A percentile compares a stretch with the other conserved stretches of the same genome.
phyloP scores from a whole-genome alignment of 2,888 invertebrate genomes.

The Pollenia amentaria region DNA sequence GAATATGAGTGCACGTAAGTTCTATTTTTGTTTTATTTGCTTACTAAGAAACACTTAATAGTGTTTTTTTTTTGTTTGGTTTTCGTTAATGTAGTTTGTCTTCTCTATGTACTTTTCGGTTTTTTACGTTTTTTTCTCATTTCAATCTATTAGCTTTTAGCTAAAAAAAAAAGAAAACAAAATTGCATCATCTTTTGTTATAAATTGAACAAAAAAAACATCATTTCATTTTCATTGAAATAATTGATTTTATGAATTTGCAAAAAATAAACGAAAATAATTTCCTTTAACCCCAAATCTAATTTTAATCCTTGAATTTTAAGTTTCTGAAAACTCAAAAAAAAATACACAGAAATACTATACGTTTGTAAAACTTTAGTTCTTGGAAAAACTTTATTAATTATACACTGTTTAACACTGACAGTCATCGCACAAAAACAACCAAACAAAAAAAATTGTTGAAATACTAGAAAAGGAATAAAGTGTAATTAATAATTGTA shows the following conservation, averaged over 20 bases:
- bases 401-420: conserved; percentile 49
- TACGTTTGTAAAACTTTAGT: background rate
- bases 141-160: conserved; percentile 30
- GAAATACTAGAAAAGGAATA: no score
- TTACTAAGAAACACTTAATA: background rate
- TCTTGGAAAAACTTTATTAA: conserved; percentile 30
- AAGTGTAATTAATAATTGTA: no score
- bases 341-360: conserved; percentile 18
- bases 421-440: conserved; percentile 65
- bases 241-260: conserved; percentile 73
- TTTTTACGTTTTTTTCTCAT: conserved; percentile 32
- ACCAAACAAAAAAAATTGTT: conserved; percentile 15
- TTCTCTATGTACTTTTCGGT: conserved; percentile 49
- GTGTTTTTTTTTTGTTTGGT: conserved; percentile 5
- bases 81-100: conserved; percentile 54
- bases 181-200: conserved; percentile 41
- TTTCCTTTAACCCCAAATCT: background rate
- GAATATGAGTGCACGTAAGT: conserved; percentile 99
- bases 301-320: conserved; percentile 24
- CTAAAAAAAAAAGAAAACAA: conserved; percentile 18
- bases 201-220: background rate
- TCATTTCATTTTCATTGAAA: conserved; percentile 35
- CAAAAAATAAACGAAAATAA: conserved; percentile 48
- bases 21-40: conserved; percentile 7
- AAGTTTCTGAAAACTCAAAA: conserved; percentile 44